Evolutionary conservation across 2,888 invertebrate species (phyloP), one percentile per base, ranked within the genome.

Genomic region (Epinotia ramella): DNA sequence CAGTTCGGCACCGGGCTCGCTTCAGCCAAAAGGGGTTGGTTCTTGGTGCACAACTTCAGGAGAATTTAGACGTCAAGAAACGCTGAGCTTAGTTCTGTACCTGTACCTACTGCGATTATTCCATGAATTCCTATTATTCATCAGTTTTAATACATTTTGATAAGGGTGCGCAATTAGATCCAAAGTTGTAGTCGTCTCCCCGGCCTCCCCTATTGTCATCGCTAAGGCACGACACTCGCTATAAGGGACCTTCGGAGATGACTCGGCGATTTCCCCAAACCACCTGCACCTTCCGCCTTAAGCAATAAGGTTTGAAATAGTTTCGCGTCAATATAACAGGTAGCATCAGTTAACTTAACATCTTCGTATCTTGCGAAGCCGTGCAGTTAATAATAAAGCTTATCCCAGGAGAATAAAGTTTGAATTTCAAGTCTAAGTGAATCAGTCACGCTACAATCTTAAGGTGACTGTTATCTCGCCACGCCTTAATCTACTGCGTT

Each of bases 401-500:
- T 62, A n/a, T 6, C 7, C n/a, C 9, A 33, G 1, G 16, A 9
- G 13, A n/a, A 16, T 62, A 62, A 62, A 62, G 33, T 16, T 28
- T 33, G 7, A 62, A 33, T 13, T 62, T 20, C 13, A 13, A 59
- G 24, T 59, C 13, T 0, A 12, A 4, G 59, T 59, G 24, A 20
- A 62, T 9, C 12, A n/a, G 13, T 9, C n/a, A 62, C 33, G n/a
- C 24, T 28, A 13, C 16, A n/a, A 13, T 59, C 12, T 13, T 59
- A 24, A 28, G 16, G 33, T 33, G 4, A 2, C 28, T 2, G 28
- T 65, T 73, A 65, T 65, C 46, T 44, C 57, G 57, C 56, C 64
- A n/a, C 18, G 46, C 65, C 65, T 46, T 73, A 73, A 73, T 65
- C 65, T 28, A 53, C 57, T 44, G 28, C 65, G 57, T 64, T 72